A percentile compares a stretch with the other conserved stretches of the same genome.
These are phyloP conservation scores for Gnathonemus longibarbis DNA, from an alignment of 2,113 vertebrate genomes.

Conservation along the genomic window DNA sequence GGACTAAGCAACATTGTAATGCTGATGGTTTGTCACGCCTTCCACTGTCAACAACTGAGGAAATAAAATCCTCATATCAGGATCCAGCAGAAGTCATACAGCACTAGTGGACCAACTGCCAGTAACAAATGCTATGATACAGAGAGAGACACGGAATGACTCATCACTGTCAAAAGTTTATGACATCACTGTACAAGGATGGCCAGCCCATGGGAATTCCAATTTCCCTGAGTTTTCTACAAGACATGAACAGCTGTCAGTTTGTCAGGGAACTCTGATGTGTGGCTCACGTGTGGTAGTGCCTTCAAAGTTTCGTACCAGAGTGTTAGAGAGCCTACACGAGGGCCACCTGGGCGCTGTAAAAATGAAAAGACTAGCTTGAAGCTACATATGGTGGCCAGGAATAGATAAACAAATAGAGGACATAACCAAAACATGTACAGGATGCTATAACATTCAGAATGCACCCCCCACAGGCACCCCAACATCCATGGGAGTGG, in stretches of 20 bases:
- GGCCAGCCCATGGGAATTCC: background rate
- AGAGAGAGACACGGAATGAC: constrained; percentile 15
- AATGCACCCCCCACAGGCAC: constrained; percentile 17
- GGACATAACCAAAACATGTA: constrained; percentile 13
- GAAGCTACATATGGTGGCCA: constrained; percentile 25
- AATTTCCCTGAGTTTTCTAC: background rate
- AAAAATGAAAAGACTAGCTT: constrained; percentile 26
- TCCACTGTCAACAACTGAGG: background rate
- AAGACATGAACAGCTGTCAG: background rate
- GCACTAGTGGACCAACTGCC: constrained; percentile 6
- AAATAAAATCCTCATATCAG: background rate
- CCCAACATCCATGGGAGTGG: background rate
- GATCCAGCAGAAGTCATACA: background rate
- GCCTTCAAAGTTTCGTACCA: background rate
- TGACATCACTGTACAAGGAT: background rate
- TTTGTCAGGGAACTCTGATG: background rate
- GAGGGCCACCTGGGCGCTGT: background rate
- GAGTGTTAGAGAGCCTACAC: constrained; percentile 19
- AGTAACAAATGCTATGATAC: background rate
- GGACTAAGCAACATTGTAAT: constrained; percentile 10
- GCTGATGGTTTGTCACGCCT: constrained; percentile 18
- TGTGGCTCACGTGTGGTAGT: constrained; percentile 4
- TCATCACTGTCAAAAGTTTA: background rate
- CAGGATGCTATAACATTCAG: constrained; percentile 1
- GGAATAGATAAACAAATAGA: constrained; percentile 27